Percentiles rank a stretch among this genome's conserved stretches.
Conservation (phyloP, 2,113 vertebrate genomes). For the Forbesichthys agassizii region DNA sequence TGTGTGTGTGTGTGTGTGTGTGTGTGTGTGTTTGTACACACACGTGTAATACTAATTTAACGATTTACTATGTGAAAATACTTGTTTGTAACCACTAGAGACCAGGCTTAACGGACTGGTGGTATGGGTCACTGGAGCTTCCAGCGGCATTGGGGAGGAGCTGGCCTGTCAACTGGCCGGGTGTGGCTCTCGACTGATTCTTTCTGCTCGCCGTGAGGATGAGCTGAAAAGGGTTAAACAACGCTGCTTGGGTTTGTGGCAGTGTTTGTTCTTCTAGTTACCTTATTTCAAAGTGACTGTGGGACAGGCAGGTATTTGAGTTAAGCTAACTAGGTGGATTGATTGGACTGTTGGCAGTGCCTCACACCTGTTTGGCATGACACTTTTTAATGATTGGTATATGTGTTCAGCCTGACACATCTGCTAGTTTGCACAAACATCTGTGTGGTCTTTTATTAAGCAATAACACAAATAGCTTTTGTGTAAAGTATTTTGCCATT, state of each 20-base stretch:
- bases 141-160: slow-evolving; percentile 94
- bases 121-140: slow-evolving; percentile 95
- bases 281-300: no score
- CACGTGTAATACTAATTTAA: not conserved
- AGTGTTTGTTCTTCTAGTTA: not conserved
- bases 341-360: no score
- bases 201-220: slow-evolving; percentile 85
- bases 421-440: no score
- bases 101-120: slow-evolving; percentile 83
- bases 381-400: no score
- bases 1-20: not conserved
- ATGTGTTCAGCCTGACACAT: no score
- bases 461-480: not conserved
- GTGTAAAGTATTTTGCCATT: not conserved
- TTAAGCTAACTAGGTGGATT: no score
- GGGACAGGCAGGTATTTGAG: no score
- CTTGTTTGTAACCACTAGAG: slow-evolving; percentile 68
- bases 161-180: slow-evolving; percentile 86
- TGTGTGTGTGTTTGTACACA: not conserved
- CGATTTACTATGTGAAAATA: not conserved
- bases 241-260: slow-evolving; percentile 82
- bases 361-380: no score
- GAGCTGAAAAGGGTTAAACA: slow-evolving; percentile 87
- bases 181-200: slow-evolving; percentile 81
- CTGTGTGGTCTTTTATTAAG: no score